phyloP scores from a whole-genome alignment of 2,888 invertebrate species.

The Ceriagrion tenellum region DNA sequence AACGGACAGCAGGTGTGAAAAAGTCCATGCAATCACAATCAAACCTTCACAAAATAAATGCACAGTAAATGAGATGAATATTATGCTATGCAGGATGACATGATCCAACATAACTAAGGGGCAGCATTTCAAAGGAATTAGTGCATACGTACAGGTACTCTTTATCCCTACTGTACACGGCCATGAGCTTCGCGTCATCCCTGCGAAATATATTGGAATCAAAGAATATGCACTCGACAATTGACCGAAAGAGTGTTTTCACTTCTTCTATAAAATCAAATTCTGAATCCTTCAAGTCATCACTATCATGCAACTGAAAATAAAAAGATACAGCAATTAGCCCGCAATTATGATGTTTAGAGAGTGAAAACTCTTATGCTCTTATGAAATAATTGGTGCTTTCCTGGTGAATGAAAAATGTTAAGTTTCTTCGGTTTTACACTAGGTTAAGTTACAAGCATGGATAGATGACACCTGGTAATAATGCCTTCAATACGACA shows the following conservation, averaged over 20 bases:
- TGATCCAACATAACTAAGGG: neutral
- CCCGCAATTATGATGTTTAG: too few species aligned
- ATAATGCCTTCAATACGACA: too few species aligned
- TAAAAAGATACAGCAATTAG: neutral
- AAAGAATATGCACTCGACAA: slow-evolving; percentile 81
- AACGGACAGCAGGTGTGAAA: slow-evolving; percentile 84
- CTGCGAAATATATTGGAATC: slow-evolving; percentile 83
- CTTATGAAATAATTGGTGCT: too few species aligned
- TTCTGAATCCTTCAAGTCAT: slow-evolving; percentile 76
- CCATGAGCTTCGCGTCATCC: slow-evolving; percentile 83
- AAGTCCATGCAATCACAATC: slow-evolving; percentile 84
- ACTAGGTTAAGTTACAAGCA: too few species aligned
- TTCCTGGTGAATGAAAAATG: too few species aligned
- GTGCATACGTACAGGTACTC: slow-evolving; percentile 84
- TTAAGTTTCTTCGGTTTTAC: too few species aligned
- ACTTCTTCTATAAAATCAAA: slow-evolving; percentile 78
- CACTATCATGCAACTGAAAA: slow-evolving; percentile 76
- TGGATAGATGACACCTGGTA: too few species aligned
- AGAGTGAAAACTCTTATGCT: too few species aligned
- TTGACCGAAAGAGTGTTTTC: slow-evolving; percentile 78
- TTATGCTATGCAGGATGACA: neutral
- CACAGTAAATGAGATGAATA: slow-evolving; percentile 69
- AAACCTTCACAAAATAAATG: slow-evolving; percentile 79
- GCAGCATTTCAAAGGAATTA: neutral
- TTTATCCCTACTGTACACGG: slow-evolving; percentile 86